Evolutionary conservation across 2,113 vertebrate species (phyloP).

Genomic region (Phainopepla nitens): DNA sequence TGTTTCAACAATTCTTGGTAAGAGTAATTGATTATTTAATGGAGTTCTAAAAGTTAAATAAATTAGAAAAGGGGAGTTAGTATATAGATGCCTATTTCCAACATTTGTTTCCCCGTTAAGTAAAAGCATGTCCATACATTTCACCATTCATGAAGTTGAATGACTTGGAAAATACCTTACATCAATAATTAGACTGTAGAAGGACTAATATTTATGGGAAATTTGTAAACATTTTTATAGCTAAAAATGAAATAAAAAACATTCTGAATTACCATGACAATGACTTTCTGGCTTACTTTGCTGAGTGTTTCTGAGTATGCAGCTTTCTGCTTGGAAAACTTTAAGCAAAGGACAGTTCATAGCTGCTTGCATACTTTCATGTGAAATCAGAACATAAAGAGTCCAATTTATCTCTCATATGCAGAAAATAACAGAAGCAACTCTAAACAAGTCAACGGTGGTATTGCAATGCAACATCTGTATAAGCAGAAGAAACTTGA

Average conservation of each 20-base stretch:
- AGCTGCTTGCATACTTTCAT: background rate
- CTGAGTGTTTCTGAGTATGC: background rate
- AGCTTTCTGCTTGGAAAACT: background rate
- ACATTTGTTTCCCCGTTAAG: rapidly evolving
- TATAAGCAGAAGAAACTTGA: background rate
- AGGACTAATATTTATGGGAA: background rate
- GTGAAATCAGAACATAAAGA: background rate
- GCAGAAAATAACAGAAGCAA: background rate
- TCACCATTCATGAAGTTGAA: background rate
- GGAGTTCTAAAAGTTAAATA: background rate
- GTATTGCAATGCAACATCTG: background rate
- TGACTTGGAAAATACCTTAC: background rate
- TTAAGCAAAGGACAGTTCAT: background rate
- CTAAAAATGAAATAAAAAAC: background rate
- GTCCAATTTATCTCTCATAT: background rate
- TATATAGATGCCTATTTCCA: background rate
- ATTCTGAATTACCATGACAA: background rate
- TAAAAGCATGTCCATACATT: background rate
- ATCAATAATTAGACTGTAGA: background rate
- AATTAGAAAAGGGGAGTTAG: background rate
- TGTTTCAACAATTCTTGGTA: background rate
- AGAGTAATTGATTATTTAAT: background rate
- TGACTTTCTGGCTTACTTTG: background rate
- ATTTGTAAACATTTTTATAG: background rate
- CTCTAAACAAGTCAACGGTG: background rate